A percentile compares a stretch with the other conserved stretches of the same genome.
Evolutionary conservation across 37 sponge, comb jelly and placozoan genomes (phyloP).

Genomic region (Hexactinellida sp.): DNA sequence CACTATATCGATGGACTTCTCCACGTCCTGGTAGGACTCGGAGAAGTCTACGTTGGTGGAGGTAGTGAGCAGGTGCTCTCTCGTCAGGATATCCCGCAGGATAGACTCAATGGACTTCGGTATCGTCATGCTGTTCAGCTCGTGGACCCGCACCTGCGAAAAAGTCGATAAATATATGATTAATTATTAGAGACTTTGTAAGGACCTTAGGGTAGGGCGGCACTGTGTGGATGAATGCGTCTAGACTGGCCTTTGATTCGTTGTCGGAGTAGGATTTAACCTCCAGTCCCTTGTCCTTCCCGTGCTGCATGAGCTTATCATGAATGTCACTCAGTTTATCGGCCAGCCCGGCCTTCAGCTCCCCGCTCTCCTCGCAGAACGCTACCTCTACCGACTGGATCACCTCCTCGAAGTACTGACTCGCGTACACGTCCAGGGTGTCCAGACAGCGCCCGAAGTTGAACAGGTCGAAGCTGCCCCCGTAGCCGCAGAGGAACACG

Average conservation of each 20-base stretch:
- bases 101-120: not conserved
- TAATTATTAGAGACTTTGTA: not conserved
- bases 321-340: not conserved
- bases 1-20: not conserved
- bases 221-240: not conserved
- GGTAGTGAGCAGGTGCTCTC: constrained; percentile 2
- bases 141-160: not conserved
- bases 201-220: not conserved
- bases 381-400: not conserved
- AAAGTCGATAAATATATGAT: not conserved
- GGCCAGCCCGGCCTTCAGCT: not conserved
- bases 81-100: not conserved
- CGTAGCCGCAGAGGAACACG: not conserved
- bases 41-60: not conserved
- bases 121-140: constrained; percentile 11
- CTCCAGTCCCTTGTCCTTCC: not conserved
- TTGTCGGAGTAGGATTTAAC: not conserved
- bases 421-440: not conserved
- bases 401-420: not conserved
- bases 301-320: not conserved
- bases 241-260: not conserved
- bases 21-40: not conserved
- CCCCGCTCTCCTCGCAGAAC: not conserved
- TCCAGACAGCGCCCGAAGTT: not conserved
- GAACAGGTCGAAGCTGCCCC: not conserved